Conservation (phyloP, 1,140 invertebrate species). For the Drosophila guanche region DNA sequence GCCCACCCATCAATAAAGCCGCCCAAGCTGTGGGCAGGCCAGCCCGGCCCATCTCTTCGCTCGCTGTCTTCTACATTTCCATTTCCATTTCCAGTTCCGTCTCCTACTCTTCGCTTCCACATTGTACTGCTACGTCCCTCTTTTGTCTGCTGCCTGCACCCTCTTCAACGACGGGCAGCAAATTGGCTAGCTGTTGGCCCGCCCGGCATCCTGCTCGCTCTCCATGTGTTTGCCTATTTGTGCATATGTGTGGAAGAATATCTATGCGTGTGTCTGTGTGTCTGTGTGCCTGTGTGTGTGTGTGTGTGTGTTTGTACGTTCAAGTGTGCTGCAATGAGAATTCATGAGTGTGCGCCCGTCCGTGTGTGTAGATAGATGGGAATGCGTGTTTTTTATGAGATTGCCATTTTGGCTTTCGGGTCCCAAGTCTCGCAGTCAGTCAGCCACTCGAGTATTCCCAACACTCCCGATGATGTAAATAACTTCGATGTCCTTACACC, state of each 20-base stretch:
- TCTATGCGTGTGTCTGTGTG: conserved; percentile 29
- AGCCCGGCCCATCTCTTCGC: conserved; percentile 2
- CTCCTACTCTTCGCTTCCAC: neutral
- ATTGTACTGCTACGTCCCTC: neutral
- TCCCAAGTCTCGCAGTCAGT: conserved; percentile 25
- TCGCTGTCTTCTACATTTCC: neutral
- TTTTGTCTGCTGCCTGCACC: conserved; percentile 8
- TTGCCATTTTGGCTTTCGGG: conserved; percentile 44
- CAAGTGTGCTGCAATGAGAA: conserved; percentile 35
- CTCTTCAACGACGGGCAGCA: conserved; percentile 27
- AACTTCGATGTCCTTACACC: neutral
- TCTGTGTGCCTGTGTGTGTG: neutral
- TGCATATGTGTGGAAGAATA: conserved; percentile 19
- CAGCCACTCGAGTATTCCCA: no score
- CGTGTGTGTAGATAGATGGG: conserved; percentile 31
- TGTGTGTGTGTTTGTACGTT: neutral
- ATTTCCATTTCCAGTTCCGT: neutral
- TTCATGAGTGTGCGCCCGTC: conserved; percentile 1
- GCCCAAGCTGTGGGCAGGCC: no score
- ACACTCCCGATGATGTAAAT: no score
- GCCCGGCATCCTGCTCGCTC: conserved; percentile 43
- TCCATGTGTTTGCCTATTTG: conserved; percentile 23
- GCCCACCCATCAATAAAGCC: conserved; percentile 11
- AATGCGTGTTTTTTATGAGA: conserved; percentile 51
- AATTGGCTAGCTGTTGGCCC: conserved; percentile 48